A percentile compares a stretch with the other conserved stretches of the same genome.
Conservation (phyloP, 2,888 invertebrate species). For the Hanleya hanleyi region DNA sequence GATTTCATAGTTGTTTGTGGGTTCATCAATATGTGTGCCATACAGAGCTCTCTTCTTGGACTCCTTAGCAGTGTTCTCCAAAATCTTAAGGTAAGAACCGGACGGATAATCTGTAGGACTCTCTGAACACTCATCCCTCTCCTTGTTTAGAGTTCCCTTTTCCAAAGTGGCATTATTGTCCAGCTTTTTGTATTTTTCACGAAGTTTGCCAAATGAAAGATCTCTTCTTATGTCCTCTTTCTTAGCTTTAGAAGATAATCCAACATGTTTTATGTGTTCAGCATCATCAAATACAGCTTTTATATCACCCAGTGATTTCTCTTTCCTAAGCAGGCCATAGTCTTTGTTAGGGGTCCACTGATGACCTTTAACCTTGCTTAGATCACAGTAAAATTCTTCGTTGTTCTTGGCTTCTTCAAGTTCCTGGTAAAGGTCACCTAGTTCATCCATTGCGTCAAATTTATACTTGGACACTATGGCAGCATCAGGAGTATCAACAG, state of each 20-base stretch:
- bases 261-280: not conserved
- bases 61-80: constrained; percentile 40
- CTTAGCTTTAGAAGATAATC: not conserved
- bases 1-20: constrained; percentile 56
- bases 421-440: constrained; percentile 84
- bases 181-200: constrained; percentile 36
- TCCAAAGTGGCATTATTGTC: constrained; percentile 13
- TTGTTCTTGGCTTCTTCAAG: constrained; percentile 86
- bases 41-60: constrained; percentile 46
- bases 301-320: constrained; percentile 91
- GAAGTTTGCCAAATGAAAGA: constrained; percentile 31
- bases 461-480: constrained; percentile 40
- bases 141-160: not conserved
- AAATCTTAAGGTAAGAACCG: constrained; percentile 38
- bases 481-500: not conserved
- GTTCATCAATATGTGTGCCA: constrained; percentile 60
- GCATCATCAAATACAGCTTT: constrained; percentile 61
- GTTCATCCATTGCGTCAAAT: constrained; percentile 78
- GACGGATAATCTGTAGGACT: not conserved
- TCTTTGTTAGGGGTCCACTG: constrained; percentile 84
- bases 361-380: constrained; percentile 82
- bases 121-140: not conserved
- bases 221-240: constrained; percentile 32
- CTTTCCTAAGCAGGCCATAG: constrained; percentile 85
- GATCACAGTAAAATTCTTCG: constrained; percentile 87